Conservation (phyloP, 2,113 vertebrate genomes). For the Pelecanus crispus region DNA sequence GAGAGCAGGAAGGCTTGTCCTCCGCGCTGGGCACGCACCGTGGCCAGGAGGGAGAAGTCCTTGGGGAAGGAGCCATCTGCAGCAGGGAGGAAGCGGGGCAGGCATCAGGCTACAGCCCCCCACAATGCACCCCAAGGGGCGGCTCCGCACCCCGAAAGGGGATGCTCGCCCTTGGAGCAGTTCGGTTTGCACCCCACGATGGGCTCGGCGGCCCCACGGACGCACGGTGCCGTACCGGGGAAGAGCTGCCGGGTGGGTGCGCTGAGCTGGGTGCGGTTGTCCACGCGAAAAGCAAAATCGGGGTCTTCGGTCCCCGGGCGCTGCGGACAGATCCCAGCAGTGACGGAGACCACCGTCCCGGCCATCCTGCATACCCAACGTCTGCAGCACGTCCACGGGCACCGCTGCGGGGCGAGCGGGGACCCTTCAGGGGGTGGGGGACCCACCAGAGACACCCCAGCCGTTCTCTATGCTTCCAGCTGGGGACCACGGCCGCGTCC, state of each 20-base stretch:
- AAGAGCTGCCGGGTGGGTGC: constrained; percentile 82
- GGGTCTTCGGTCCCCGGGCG: constrained; percentile 67
- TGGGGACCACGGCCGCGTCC: not conserved
- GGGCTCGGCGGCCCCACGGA: not conserved
- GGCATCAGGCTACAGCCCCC: not conserved
- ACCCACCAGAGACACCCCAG: not conserved
- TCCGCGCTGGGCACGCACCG: constrained; percentile 77
- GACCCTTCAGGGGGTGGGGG: not conserved
- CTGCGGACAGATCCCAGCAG: constrained; percentile 79
- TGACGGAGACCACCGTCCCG: constrained; percentile 77
- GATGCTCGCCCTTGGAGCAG: not conserved
- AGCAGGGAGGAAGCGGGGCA: not conserved
- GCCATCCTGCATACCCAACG: constrained; percentile 73
- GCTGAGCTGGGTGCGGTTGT: constrained; percentile 77
- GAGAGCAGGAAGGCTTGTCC: constrained; percentile 82
- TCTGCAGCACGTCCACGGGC: constrained; percentile 77
- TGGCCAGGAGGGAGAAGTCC: constrained; percentile 86
- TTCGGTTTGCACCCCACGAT: rapidly evolving
- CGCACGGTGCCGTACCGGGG: constrained; percentile 65
- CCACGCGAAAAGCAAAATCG: constrained; percentile 81
- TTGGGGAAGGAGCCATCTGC: constrained; percentile 81
- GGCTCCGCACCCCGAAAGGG: not conserved
- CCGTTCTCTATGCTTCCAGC: not conserved
- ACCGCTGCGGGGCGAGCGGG: constrained; percentile 54
- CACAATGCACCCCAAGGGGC: rapidly evolving